Conservation (phyloP, 53 echinoderm and acorn worm genomes). For the Astropecten irregularis region DNA sequence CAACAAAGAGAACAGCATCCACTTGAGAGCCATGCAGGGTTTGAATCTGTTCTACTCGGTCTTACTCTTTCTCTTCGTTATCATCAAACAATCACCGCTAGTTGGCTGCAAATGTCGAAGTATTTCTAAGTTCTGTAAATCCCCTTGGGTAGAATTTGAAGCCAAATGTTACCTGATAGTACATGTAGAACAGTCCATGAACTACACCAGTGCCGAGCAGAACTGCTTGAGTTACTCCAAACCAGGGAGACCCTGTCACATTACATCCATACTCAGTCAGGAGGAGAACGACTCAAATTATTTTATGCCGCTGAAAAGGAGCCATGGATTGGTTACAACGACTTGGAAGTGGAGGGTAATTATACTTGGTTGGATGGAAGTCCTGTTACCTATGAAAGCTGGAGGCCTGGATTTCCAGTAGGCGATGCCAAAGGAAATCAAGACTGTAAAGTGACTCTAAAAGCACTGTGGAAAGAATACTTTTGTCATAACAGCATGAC, state of each 20-base stretch:
- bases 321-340: slow-evolving; percentile 27
- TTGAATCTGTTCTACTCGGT: too few relatives aligned
- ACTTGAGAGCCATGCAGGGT: too few relatives aligned
- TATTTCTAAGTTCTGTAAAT: background rate
- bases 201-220: slow-evolving; percentile 6
- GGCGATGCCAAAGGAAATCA: background rate
- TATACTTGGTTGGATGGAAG: slow-evolving; percentile 43
- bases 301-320: background rate
- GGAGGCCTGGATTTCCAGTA: slow-evolving; percentile 21
- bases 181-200: background rate
- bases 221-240: slow-evolving; percentile 24
- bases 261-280: slow-evolving; percentile 14
- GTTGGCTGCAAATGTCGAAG: background rate
- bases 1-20: too few relatives aligned
- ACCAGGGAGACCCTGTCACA: slow-evolving; percentile 16
- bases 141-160: slow-evolving; percentile 32
- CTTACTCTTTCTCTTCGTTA: too few relatives aligned
- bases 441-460: background rate
- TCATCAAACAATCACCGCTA: too few relatives aligned
- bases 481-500: background rate
- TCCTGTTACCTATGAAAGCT: slow-evolving; percentile 13
- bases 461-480: background rate
- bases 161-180: slow-evolving; percentile 34
- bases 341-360: slow-evolving; percentile 14
- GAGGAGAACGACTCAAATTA: slow-evolving; percentile 8